These are phyloP conservation scores for Pachycephala philippinensis DNA, from an alignment of 2,113 vertebrate genomes.

Conservation along the genomic window DNA sequence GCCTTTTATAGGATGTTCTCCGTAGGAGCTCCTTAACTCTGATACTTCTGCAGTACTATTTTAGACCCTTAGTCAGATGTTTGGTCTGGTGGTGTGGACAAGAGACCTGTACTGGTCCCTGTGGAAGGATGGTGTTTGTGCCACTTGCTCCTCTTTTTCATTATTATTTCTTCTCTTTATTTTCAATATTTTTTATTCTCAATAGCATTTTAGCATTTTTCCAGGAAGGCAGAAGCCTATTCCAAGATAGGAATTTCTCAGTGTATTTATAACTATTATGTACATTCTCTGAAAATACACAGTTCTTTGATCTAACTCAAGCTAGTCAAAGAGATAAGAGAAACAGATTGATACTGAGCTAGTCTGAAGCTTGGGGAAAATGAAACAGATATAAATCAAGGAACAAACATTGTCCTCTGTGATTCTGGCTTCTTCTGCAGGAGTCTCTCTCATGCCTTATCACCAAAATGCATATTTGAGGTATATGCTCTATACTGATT, in stretches of 20 bases:
- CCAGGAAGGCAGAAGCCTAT: neutral
- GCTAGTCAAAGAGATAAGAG: neutral
- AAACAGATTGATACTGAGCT: neutral
- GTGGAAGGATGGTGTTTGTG: neutral
- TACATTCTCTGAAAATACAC: neutral
- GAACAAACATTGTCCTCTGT: neutral
- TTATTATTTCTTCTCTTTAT: neutral
- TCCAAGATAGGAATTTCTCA: neutral
- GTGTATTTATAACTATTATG: neutral
- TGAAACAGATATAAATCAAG: neutral
- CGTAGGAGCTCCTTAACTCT: neutral
- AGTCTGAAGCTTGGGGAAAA: neutral
- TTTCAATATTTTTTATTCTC: neutral
- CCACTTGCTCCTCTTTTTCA: neutral
- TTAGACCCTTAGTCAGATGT: neutral
- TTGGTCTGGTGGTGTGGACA: neutral
- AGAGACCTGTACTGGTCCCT: neutral
- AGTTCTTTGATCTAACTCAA: neutral
- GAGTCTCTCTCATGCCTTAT: neutral
- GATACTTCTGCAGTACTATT: neutral
- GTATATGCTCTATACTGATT: neutral
- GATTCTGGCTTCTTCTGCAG: neutral
- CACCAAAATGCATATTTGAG: neutral
- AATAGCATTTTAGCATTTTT: neutral
- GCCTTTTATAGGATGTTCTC: neutral